Percentiles rank a stretch among this genome's conserved stretches.
These are phyloP conservation scores for Trachythela sp. DNA, from an alignment of 64 coral and sea anemone species.

Conservation along the genomic window DNA sequence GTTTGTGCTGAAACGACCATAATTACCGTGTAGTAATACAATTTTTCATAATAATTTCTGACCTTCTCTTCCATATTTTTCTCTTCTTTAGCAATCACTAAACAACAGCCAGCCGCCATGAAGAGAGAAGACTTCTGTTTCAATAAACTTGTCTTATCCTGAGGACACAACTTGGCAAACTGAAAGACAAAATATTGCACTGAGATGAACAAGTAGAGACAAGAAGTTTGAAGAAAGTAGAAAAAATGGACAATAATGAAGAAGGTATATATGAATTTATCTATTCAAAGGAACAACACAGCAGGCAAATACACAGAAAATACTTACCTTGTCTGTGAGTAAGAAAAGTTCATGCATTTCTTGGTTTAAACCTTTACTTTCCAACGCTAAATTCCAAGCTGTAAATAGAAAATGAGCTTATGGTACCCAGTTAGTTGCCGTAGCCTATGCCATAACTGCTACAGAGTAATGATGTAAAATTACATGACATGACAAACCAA, in stretches of 20 bases:
- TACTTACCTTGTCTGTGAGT: conserved; percentile 64
- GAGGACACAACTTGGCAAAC: conserved; percentile 82
- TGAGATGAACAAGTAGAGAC: neutral
- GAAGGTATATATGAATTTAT: too few relatives aligned
- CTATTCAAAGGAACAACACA: too few relatives aligned
- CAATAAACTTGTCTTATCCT: conserved; percentile 60
- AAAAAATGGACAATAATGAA: too few relatives aligned
- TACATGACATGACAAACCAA: conserved; percentile 41
- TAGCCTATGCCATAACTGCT: too few relatives aligned
- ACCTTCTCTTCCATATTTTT: conserved; percentile 50
- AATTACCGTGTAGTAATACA: too few relatives aligned
- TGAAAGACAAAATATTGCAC: neutral
- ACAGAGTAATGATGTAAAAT: neutral
- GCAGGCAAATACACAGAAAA: neutral
- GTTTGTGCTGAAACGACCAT: too few relatives aligned
- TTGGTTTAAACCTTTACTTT: conserved; percentile 53
- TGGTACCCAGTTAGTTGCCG: too few relatives aligned
- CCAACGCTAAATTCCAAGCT: conserved; percentile 97
- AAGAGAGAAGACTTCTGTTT: conserved; percentile 86
- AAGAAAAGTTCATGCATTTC: conserved; percentile 72
- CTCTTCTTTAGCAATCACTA: conserved; percentile 77
- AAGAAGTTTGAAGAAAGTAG: too few relatives aligned
- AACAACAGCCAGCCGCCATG: conserved; percentile 71
- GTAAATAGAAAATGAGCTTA: neutral
- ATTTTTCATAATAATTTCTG: conserved; percentile 1